Conservation (phyloP, 2,797 vertebrate species). For the Adelosebastes latens region DNA sequence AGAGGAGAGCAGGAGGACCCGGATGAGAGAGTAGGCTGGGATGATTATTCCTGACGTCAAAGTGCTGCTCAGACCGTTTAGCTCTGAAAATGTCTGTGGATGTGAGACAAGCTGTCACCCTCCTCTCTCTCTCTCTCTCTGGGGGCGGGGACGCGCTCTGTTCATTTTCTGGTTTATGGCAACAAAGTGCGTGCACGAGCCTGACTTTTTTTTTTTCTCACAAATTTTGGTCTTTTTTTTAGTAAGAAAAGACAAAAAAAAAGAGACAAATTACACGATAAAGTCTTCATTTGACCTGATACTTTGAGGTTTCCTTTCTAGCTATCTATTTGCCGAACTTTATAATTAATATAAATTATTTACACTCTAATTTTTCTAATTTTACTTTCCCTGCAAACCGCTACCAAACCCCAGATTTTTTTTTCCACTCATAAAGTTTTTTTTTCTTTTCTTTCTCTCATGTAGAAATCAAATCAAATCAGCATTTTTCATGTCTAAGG, state of each 20-base stretch:
- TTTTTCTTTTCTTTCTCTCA: too few species aligned
- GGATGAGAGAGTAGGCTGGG: conserved; percentile 69
- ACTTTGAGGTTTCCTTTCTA: not conserved
- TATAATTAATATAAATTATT: not conserved
- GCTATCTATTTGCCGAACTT: not conserved
- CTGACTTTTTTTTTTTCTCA: not conserved
- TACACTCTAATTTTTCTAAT: too few species aligned
- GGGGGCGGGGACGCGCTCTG: conserved; percentile 18
- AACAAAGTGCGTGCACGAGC: not conserved
- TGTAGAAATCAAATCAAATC: too few species aligned
- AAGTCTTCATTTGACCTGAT: not conserved
- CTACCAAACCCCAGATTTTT: too few species aligned
- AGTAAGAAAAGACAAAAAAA: not conserved
- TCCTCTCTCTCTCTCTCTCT: not conserved
- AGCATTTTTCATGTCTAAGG: too few species aligned
- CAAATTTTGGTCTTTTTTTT: not conserved
- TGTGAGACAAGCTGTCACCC: conserved; percentile 50
- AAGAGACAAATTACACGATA: not conserved
- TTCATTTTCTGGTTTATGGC: conserved; percentile 1
- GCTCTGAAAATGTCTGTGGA: conserved; percentile 57
- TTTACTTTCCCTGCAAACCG: too few species aligned
- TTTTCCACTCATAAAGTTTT: too few species aligned
- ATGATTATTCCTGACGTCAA: conserved; percentile 82
- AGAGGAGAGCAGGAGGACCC: conserved; percentile 60
- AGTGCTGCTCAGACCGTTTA: conserved; percentile 69